Conservation (phyloP, 2,113 vertebrate genomes). For the Zosterops japonicus region DNA sequence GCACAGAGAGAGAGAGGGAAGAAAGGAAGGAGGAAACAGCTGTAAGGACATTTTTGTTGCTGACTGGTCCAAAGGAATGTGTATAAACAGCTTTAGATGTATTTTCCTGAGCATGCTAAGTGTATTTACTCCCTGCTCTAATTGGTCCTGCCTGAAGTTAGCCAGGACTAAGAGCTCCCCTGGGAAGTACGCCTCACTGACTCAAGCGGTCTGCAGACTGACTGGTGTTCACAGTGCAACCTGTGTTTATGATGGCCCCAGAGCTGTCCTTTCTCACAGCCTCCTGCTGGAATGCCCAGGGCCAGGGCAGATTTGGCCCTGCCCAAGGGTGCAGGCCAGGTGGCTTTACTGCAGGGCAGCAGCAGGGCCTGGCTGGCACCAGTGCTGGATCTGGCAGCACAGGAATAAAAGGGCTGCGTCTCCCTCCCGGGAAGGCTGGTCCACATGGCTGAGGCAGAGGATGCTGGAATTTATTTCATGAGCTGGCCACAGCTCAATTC, state of each 20-base stretch:
- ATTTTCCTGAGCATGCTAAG: conserved; percentile 57
- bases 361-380: not conserved
- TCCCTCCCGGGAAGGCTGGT: not conserved
- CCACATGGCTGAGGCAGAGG: not conserved
- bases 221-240: not conserved
- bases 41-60: conserved; percentile 54
- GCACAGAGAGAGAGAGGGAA: not conserved
- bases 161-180: conserved; percentile 53
- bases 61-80: conserved; percentile 54
- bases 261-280: conserved; percentile 10
- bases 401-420: not conserved
- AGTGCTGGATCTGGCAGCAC: not conserved
- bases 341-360: not conserved
- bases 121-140: conserved; percentile 59
- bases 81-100: conserved; percentile 62
- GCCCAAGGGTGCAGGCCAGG: not conserved
- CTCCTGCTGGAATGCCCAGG: not conserved
- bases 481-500: accelerated
- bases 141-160: conserved; percentile 51
- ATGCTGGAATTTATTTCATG: not conserved
- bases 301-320: not conserved
- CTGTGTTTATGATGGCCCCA: conserved; percentile 42
- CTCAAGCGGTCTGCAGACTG: not conserved
- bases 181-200: conserved; percentile 48
- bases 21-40: conserved; percentile 31